phyloP scores from a whole-genome alignment of 2,797 vertebrate species.

The Columba guinea region DNA sequence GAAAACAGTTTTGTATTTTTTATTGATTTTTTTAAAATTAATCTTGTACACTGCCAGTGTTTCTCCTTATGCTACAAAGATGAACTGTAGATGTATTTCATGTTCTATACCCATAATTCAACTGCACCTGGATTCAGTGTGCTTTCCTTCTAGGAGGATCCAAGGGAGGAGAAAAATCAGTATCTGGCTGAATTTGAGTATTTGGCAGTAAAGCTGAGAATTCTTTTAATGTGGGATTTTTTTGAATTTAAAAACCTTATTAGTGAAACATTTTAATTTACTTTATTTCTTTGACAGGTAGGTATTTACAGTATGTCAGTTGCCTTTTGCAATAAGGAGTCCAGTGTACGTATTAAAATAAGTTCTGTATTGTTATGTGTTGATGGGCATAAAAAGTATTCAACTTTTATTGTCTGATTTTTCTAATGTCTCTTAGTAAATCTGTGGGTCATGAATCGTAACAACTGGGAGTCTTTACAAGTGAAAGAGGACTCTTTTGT shows the following conservation, averaged over 20 bases:
- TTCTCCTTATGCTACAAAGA: neutral
- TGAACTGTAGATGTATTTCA: neutral
- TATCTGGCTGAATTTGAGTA: neutral
- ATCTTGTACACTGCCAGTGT: neutral
- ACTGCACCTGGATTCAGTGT: neutral
- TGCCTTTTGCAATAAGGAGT: neutral
- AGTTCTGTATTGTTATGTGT: neutral
- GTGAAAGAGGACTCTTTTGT: neutral
- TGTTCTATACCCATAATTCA: neutral
- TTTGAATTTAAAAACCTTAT: neutral
- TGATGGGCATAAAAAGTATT: neutral
- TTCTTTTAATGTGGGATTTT: neutral
- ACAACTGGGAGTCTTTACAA: neutral
- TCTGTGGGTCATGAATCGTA: neutral
- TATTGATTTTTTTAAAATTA: neutral
- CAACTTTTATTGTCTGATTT: neutral
- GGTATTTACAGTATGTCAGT: neutral
- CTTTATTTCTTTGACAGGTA: neutral
- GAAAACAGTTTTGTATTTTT: neutral
- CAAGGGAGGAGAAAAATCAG: no score
- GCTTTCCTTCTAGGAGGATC: neutral
- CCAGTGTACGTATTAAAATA: neutral
- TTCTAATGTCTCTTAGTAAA: neutral
- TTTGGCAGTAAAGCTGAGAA: neutral
- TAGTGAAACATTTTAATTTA: neutral